Evolutionary conservation across 2,797 vertebrate species (phyloP).

Genomic region (Philypnodon macrostomus): DNA sequence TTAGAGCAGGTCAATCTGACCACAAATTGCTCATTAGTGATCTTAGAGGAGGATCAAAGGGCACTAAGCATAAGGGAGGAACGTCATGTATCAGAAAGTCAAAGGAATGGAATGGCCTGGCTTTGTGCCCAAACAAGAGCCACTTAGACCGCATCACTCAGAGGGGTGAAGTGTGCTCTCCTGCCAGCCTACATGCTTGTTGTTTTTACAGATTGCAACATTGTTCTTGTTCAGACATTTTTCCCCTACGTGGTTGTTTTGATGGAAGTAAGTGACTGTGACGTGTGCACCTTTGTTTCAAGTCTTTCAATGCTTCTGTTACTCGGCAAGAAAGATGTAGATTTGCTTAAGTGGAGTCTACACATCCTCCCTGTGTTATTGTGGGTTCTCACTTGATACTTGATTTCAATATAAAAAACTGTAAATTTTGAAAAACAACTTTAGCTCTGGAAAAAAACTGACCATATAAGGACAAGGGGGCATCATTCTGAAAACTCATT

Average conservation of each 20-base stretch:
- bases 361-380: too few species aligned
- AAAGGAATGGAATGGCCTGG: constrained; percentile 63
- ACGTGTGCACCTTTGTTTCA: too few species aligned
- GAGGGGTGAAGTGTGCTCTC: constrained; percentile 33
- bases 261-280: constrained; percentile 9
- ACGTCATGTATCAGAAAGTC: constrained; percentile 41
- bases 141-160: constrained; percentile 50
- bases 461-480: too few species aligned
- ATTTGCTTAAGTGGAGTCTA: too few species aligned
- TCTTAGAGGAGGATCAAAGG: constrained; percentile 62
- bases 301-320: too few species aligned
- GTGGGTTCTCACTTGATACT: too few species aligned
- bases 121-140: constrained; percentile 40
- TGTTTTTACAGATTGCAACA: constrained; percentile 38
- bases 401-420: too few species aligned
- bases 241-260: constrained; percentile 7
- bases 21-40: constrained; percentile 67
- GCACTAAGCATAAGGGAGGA: constrained; percentile 43
- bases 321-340: too few species aligned
- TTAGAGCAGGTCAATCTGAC: constrained; percentile 65
- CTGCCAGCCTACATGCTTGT: constrained; percentile 27
- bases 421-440: too few species aligned
- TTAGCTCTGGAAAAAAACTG: too few species aligned
- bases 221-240: constrained; percentile 12
- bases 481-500: too few species aligned